These are phyloP conservation scores for Ornithoptera priamus DNA, from an alignment of 2,888 invertebrate genomes.

Conservation along the genomic window DNA sequence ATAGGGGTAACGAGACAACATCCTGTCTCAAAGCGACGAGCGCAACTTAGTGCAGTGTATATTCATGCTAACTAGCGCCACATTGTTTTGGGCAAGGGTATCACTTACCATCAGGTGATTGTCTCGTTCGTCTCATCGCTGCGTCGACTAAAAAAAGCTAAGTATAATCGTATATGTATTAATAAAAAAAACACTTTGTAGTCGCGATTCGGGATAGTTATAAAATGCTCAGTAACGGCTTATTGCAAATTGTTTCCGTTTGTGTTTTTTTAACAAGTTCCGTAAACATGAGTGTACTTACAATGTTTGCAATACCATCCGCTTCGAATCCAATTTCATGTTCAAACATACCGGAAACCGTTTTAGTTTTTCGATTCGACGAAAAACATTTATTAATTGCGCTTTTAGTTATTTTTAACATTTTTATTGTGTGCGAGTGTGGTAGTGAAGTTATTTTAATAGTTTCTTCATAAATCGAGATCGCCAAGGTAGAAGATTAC, in stretches of 20 bases:
- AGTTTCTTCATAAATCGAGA: background rate
- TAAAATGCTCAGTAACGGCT: background rate
- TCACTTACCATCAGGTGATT: too few relatives aligned
- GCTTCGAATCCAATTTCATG: background rate
- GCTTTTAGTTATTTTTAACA: background rate
- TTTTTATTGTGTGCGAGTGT: background rate
- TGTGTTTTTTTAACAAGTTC: background rate
- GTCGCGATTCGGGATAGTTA: too few relatives aligned
- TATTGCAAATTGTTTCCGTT: background rate
- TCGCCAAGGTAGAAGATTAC: background rate
- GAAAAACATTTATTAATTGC: slow-evolving; percentile 1
- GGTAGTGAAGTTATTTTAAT: background rate
- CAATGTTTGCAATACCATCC: background rate
- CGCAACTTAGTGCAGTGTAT: too few relatives aligned
- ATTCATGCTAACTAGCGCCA: too few relatives aligned
- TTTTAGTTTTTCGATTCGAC: slow-evolving; percentile 3
- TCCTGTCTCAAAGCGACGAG: too few relatives aligned
- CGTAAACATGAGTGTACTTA: background rate
- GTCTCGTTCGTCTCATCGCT: too few relatives aligned
- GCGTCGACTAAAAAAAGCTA: too few relatives aligned
- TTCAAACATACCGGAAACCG: background rate
- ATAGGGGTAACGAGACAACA: too few relatives aligned
- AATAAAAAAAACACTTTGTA: too few relatives aligned
- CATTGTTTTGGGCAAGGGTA: too few relatives aligned
- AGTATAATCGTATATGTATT: too few relatives aligned